Conservation (phyloP, 1,140 invertebrate species). For the Gonatopus flavifemur region DNA sequence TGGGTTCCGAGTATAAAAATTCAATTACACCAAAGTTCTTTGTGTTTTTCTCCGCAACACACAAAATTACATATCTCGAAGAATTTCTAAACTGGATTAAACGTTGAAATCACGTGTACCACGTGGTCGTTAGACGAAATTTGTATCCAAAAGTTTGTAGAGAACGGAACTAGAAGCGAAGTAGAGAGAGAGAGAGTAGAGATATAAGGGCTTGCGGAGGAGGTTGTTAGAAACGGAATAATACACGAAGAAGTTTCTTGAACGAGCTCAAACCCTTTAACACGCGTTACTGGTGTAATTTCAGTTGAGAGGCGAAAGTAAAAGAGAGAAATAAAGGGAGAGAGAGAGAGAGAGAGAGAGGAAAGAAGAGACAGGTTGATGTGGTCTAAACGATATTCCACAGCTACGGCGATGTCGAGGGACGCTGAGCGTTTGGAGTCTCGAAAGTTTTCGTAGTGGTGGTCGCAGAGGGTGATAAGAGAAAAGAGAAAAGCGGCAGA, state of each 20-base stretch:
- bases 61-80: too few species aligned
- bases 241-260: constrained; percentile 19
- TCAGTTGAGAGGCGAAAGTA: too few species aligned
- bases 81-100: too few species aligned
- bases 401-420: constrained; percentile 28
- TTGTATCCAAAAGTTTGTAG: too few species aligned
- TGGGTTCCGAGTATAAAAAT: too few species aligned
- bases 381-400: constrained; percentile 44
- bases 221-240: constrained; percentile 13
- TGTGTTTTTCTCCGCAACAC: too few species aligned
- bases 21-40: too few species aligned
- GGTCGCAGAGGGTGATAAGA: constrained; percentile 3
- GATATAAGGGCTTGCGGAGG: neutral
- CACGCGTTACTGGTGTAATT: constrained; percentile 41
- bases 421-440: constrained; percentile 41
- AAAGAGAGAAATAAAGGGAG: too few species aligned
- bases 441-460: constrained; percentile 46
- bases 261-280: constrained; percentile 33
- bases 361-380: too few species aligned
- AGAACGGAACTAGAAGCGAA: neutral
- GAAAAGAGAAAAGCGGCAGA: constrained; percentile 16
- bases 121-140: too few species aligned
- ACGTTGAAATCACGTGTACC: too few species aligned
- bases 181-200: neutral
- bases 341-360: too few species aligned